phyloP scores from a whole-genome alignment of 2,113 vertebrate species.

The Brienomyrus brachyistius region DNA sequence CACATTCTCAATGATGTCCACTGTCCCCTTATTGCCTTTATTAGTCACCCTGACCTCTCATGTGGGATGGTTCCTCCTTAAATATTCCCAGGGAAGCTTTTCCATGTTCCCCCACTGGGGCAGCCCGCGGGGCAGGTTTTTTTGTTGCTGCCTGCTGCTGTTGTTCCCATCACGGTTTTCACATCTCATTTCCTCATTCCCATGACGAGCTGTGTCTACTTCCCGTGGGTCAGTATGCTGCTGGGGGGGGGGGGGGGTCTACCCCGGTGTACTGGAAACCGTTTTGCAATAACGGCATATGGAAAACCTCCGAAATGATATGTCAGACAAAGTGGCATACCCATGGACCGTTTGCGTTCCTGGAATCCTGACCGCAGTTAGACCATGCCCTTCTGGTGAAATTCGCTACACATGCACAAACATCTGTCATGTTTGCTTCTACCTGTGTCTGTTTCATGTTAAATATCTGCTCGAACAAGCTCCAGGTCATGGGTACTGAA shows the following conservation, averaged over 20 bases:
- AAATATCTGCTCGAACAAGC: not conserved
- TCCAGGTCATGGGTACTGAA: not conserved
- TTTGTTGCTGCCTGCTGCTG: not conserved
- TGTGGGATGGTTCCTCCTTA: constrained; percentile 28
- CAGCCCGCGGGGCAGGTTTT: not conserved
- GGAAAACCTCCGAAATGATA: not conserved
- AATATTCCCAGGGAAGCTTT: constrained; percentile 57
- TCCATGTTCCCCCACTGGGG: constrained; percentile 9
- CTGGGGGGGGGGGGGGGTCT: too few relatives aligned
- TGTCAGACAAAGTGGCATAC: not conserved
- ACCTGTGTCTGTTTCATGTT: not conserved
- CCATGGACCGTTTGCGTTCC: not conserved
- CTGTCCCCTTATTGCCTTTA: constrained; percentile 55
- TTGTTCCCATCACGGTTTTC: not conserved
- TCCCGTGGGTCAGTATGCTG: not conserved
- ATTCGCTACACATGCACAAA: not conserved
- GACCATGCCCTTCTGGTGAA: not conserved
- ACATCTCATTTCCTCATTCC: not conserved
- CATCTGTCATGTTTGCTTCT: not conserved
- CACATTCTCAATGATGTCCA: constrained; percentile 22
- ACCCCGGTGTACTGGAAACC: not conserved
- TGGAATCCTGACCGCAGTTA: not conserved
- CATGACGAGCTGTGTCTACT: not conserved
- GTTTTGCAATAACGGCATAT: not conserved
- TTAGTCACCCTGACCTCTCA: constrained; percentile 63